phyloP scores from a whole-genome alignment of 2,113 vertebrate species.

The Nanorana parkeri region DNA sequence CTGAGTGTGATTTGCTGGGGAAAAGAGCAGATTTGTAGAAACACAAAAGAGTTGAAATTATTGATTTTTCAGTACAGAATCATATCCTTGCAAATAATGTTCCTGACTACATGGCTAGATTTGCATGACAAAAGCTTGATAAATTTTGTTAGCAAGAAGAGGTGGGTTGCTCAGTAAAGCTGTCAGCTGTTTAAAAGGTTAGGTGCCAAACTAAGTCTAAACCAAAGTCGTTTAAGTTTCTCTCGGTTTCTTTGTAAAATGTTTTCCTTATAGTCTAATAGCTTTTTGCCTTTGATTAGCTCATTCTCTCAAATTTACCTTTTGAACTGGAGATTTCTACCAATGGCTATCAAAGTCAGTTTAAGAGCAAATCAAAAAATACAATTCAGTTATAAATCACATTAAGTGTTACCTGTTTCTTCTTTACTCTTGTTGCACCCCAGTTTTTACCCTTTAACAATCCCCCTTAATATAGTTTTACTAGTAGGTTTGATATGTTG shows the following conservation, averaged over 20 bases:
- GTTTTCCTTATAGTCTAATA: neutral
- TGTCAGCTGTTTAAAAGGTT: neutral
- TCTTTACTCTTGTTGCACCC: too few relatives aligned
- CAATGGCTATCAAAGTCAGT: too few relatives aligned
- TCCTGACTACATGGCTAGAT: conserved; percentile 37
- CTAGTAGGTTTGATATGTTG: too few relatives aligned
- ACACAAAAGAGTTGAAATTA: conserved; percentile 44
- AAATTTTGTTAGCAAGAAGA: conserved; percentile 26
- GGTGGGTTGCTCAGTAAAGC: neutral
- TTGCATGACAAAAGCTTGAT: conserved; percentile 42
- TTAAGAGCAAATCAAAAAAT: too few relatives aligned
- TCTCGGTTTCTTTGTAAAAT: neutral
- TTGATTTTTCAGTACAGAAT: conserved; percentile 43
- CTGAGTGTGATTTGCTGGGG: conserved; percentile 21
- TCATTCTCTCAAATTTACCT: too few relatives aligned
- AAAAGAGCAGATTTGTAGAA: conserved; percentile 41
- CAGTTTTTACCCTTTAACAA: too few relatives aligned
- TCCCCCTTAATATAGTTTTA: too few relatives aligned
- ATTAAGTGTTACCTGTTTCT: too few relatives aligned
- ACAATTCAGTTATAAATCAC: too few relatives aligned
- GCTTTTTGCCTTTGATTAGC: too few relatives aligned
- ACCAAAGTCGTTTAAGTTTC: neutral
- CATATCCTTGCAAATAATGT: conserved; percentile 39
- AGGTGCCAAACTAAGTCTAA: neutral
- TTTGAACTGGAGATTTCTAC: too few relatives aligned